Conservation (phyloP, 2,113 vertebrate species). For the Elephas maximus region DNA sequence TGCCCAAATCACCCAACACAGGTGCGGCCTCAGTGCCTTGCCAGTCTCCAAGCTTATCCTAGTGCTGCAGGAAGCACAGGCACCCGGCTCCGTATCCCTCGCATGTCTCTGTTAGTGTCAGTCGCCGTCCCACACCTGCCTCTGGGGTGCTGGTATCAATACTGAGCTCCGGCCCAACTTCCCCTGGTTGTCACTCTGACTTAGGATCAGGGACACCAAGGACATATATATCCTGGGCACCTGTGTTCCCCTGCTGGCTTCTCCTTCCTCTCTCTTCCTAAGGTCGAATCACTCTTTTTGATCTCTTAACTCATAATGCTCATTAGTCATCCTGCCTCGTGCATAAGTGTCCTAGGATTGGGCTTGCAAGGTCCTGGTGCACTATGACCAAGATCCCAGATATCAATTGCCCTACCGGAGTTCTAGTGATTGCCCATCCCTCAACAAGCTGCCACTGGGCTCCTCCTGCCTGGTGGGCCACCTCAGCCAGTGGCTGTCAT, state of each 20-base stretch:
- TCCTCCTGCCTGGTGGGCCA: background rate
- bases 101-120: background rate
- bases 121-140: background rate
- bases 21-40: background rate
- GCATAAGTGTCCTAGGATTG: background rate
- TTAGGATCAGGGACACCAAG: background rate
- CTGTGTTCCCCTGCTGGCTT: background rate
- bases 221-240: background rate
- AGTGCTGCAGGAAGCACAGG: fast-evolving
- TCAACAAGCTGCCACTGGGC: background rate
- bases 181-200: background rate
- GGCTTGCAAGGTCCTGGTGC: background rate
- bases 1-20: background rate
- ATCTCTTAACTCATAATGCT: background rate
- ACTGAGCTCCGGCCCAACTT: background rate
- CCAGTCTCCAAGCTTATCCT: too few species aligned
- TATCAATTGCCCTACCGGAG: background rate
- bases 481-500: background rate
- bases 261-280: background rate
- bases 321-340: background rate
- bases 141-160: background rate
- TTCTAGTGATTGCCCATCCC: background rate
- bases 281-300: background rate
- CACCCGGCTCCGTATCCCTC: background rate
- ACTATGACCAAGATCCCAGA: background rate